Percentiles rank a stretch among this genome's conserved stretches.
These are phyloP conservation scores for Arbacia lixula DNA, from an alignment of 53 echinoderm and acorn worm genomes.

Conservation along the genomic window DNA sequence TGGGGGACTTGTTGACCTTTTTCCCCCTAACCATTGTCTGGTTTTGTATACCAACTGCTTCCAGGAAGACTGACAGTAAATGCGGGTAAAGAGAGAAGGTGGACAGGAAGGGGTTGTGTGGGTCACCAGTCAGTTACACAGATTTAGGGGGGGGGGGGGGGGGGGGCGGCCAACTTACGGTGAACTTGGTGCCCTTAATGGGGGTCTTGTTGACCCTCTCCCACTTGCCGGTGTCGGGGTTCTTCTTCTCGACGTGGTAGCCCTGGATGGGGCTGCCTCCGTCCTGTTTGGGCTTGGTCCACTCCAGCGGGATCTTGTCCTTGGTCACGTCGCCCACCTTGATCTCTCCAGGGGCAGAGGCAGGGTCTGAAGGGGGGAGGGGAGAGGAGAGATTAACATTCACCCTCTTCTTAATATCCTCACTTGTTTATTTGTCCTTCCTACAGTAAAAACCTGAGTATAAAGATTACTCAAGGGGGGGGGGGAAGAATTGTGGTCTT, in stretches of 20 bases:
- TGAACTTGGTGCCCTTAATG: conserved; percentile 83
- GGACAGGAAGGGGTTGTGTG: too few relatives aligned
- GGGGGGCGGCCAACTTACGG: conserved; percentile 19
- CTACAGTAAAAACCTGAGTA: too few relatives aligned
- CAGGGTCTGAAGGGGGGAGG: conserved; percentile 87
- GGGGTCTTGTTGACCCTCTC: conserved; percentile 88
- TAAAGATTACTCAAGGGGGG: too few relatives aligned
- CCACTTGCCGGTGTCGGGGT: conserved; percentile 89
- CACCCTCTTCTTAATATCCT: too few relatives aligned
- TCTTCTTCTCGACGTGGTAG: conserved; percentile 92
- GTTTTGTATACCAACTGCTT: too few relatives aligned
- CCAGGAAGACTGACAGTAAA: too few relatives aligned
- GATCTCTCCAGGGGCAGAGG: conserved; percentile 75
- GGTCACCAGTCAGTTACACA: too few relatives aligned
- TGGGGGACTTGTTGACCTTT: conserved; percentile 87
- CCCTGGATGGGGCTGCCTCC: conserved; percentile 91
- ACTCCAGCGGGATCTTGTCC: conserved; percentile 68
- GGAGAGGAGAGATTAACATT: too few relatives aligned
- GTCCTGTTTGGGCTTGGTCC: conserved; percentile 84
- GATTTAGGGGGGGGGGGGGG: too few relatives aligned
- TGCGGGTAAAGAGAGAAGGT: too few relatives aligned
- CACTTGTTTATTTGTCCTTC: too few relatives aligned
- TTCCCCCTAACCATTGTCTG: conserved; percentile 86
- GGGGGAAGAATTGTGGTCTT: too few relatives aligned
- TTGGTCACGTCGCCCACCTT: conserved; percentile 88